phyloP scores from a whole-genome alignment of 1,140 invertebrate genomes.

The Chelonus insularis region DNA sequence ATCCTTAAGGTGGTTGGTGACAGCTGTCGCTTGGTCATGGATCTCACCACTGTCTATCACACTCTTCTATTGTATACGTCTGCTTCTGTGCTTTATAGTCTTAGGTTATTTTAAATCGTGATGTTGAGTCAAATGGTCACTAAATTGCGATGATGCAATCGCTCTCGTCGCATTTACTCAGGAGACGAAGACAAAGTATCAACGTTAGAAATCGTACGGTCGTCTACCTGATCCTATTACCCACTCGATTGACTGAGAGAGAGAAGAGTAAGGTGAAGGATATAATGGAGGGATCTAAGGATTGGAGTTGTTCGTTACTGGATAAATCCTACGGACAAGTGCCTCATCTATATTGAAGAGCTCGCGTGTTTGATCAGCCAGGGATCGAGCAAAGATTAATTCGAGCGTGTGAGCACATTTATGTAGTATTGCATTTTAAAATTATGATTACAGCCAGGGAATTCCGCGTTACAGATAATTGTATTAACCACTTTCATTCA shows the following conservation, averaged over 20 bases:
- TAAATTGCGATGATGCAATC: conserved; percentile 38
- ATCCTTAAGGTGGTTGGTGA: neutral
- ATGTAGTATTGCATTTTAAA: no score
- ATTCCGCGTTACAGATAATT: no score
- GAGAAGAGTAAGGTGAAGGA: neutral
- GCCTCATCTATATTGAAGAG: conserved; percentile 5
- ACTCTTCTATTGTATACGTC: neutral
- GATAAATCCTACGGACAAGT: conserved; percentile 5
- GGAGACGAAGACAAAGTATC: conserved; percentile 32
- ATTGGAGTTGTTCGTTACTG: neutral
- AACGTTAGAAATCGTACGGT: conserved; percentile 28
- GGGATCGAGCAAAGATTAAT: neutral
- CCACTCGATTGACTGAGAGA: conserved; percentile 18
- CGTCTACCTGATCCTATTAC: conserved; percentile 37
- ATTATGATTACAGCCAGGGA: no score
- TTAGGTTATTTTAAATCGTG: conserved; percentile 11
- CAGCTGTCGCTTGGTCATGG: neutral
- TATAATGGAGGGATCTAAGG: neutral
- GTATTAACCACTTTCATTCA: no score
- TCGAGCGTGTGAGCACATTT: neutral
- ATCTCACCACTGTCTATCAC: neutral
- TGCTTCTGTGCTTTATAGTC: neutral
- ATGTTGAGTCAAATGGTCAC: conserved; percentile 31
- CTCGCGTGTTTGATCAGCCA: neutral
- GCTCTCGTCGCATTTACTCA: conserved; percentile 31